Evolutionary conservation across 2,113 vertebrate species (phyloP).

Genomic region (Xenotilapia caudafasciata): DNA sequence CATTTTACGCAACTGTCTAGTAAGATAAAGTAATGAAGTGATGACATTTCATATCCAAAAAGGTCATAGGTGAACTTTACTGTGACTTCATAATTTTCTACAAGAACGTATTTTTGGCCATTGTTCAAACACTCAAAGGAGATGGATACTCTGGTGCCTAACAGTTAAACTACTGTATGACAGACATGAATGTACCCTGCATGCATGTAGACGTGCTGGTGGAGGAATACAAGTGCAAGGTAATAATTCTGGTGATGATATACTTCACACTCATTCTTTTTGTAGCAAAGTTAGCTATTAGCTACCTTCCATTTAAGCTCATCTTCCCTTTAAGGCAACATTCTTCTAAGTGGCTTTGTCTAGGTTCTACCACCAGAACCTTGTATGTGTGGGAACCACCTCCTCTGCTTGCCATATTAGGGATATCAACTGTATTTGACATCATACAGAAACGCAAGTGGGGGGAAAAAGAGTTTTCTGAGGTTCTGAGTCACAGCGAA

Average conservation of each 20-base stretch:
- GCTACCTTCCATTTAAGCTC: background rate
- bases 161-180: background rate
- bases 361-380: background rate
- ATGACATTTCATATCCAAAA: background rate
- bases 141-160: background rate
- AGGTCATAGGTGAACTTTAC: background rate
- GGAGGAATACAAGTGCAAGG: background rate
- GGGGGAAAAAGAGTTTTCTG: rapidly evolving
- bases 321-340: background rate
- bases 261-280: background rate
- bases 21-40: background rate
- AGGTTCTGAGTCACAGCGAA: background rate
- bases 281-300: background rate
- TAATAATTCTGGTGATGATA: background rate
- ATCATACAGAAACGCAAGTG: background rate
- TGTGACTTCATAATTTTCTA: background rate
- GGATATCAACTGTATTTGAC: background rate
- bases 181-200: background rate
- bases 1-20: background rate
- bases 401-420: background rate
- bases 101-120: background rate
- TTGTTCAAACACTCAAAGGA: background rate
- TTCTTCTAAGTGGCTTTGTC: background rate
- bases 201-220: background rate
- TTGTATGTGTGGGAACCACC: background rate